These are phyloP conservation scores for Aphelenchoides avenae DNA, from an alignment of 1,140 invertebrate genomes.

Conservation along the genomic window DNA sequence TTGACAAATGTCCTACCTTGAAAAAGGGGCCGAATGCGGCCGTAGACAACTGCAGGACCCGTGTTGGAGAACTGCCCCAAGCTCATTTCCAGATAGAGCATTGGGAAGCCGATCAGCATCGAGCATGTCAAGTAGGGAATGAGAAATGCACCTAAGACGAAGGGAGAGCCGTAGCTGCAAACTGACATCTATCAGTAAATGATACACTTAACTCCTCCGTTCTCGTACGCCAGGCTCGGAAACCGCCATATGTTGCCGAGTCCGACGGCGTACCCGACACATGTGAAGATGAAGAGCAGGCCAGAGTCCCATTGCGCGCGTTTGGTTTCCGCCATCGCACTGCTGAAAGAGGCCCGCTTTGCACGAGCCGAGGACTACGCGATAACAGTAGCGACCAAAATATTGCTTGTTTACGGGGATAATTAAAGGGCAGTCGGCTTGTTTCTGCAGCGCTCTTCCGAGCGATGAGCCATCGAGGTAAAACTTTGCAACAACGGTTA, in stretches of 20 bases:
- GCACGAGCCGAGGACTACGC: no score
- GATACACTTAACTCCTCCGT: constrained; percentile 15
- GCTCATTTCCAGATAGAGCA: constrained; percentile 34
- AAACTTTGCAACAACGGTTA: no score
- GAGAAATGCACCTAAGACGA: constrained; percentile 26
- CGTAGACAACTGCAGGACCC: constrained; percentile 38
- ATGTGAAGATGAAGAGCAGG: constrained; percentile 31
- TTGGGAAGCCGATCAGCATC: constrained; percentile 33
- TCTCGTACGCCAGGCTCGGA: constrained; percentile 29
- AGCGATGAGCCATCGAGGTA: no score
- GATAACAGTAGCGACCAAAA: no score
- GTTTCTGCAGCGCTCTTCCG: no score
- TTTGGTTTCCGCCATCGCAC: neutral
- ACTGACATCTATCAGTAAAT: constrained; percentile 10
- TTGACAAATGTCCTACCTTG: constrained; percentile 10
- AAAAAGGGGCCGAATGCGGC: constrained; percentile 27
- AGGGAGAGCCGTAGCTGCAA: constrained; percentile 6
- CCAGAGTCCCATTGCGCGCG: constrained; percentile 28
- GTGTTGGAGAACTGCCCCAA: constrained; percentile 27
- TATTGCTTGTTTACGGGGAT: no score
- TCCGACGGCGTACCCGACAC: constrained; percentile 26
- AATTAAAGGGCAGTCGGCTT: no score
- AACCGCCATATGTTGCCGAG: constrained; percentile 36
- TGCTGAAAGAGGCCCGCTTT: no score
- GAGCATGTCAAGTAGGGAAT: constrained; percentile 38